These are phyloP conservation scores for Circaetus cinerascens DNA, from an alignment of 2,113 vertebrate species.

Conservation along the genomic window DNA sequence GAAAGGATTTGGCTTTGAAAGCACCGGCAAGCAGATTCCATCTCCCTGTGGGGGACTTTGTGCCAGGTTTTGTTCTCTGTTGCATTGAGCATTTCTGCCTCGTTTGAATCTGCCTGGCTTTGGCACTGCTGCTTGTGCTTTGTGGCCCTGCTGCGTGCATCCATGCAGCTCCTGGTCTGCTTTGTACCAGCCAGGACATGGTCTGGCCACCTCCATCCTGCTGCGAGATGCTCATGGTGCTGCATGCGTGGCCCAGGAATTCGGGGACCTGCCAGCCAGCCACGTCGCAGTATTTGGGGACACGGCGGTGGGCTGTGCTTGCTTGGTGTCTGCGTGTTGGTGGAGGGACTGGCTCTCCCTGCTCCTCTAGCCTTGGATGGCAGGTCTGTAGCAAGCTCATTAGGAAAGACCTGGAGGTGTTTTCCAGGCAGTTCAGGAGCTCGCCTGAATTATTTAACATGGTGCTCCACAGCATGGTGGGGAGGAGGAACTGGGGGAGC, in stretches of 20 bases:
- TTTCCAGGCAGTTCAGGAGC: conserved; percentile 7
- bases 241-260: fast-evolving
- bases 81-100: neutral
- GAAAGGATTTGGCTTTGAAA: neutral
- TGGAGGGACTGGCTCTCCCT: neutral
- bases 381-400: neutral
- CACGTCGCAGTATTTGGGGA: fast-evolving
- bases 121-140: neutral
- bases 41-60: fast-evolving
- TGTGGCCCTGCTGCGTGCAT: neutral
- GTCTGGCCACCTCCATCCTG: neutral
- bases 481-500: neutral
- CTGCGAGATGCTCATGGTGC: fast-evolving
- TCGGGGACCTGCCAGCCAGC: neutral
- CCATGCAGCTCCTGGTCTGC: neutral
- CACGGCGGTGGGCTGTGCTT: fast-evolving
- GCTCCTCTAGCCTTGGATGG: neutral
- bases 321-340: neutral
- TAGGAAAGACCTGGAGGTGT: conserved; percentile 18
- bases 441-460: conserved; percentile 9
- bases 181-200: neutral
- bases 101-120: neutral
- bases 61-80: neutral
- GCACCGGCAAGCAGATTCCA: neutral
- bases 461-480: neutral